These are phyloP conservation scores for Anarhynchus alexandrinus DNA, from an alignment of 2,113 vertebrate species.

Conservation along the genomic window DNA sequence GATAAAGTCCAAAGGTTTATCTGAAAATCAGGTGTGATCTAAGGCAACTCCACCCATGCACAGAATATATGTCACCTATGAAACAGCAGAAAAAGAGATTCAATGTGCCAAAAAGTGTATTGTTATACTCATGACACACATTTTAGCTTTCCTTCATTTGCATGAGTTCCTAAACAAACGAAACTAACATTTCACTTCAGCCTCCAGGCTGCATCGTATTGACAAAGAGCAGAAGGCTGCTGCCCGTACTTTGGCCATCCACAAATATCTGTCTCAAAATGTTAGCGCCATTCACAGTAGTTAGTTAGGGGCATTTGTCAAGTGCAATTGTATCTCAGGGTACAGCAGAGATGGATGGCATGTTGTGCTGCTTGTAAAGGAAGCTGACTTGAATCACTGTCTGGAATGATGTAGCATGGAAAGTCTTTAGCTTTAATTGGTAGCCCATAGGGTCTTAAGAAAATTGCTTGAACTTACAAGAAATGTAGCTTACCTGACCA, in stretches of 20 bases:
- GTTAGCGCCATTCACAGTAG: background rate
- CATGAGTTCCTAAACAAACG: background rate
- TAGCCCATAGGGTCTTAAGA: background rate
- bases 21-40: background rate
- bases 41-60: background rate
- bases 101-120: background rate
- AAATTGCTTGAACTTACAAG: background rate
- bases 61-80: background rate
- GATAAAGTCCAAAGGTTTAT: background rate
- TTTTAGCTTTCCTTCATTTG: background rate
- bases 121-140: background rate
- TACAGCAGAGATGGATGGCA: background rate
- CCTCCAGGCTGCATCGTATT: background rate
- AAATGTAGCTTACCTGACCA: background rate
- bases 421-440: background rate
- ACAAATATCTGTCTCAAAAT: background rate
- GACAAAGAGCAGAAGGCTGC: background rate
- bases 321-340: background rate
- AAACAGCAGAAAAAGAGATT: background rate
- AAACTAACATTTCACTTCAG: background rate
- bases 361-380: background rate
- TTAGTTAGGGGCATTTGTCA: background rate
- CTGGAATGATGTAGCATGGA: background rate
- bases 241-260: background rate
- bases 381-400: background rate